Evolutionary conservation across 2,797 vertebrate genomes (phyloP), one percentile per base, ranked within the genome.

Genomic region (Gastrophryne carolinensis): DNA sequence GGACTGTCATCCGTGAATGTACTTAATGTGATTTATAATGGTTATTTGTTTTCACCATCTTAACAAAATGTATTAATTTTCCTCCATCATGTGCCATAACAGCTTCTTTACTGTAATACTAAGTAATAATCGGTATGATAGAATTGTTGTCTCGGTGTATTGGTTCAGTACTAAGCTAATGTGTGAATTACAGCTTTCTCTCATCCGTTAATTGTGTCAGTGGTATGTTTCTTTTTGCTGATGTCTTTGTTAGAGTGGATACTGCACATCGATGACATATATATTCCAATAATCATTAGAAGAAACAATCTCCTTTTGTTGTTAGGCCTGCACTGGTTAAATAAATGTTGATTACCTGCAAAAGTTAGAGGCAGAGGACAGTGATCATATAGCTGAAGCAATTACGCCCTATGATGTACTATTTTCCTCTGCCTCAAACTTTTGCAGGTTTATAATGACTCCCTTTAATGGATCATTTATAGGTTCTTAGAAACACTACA

Each of bases 11-110:
- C 47, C 6, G 35, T 21, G 23, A 39, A 65, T 49, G 4, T 65
- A 37, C 53, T 37, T 26, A 4, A 52, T 71, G 75, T 78, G 68
- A 72, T 78, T 72, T 78, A 78, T 78, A 78, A 78, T 78, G 75
- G 75, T 78, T 72, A 58, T 62, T 63, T 66, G 41, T 72, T 65
- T 50, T 65, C 32, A 49, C 32, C 75, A 78, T 78, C 41, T 65
- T 56, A 78, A 78, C 58, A 13, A 41, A 63, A 44, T 66, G 34
- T 52, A 30, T 39, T 61, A 39, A 32, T 60, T 66, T 35, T 44
- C 57, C 41, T 54, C 24, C 75, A 78, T 72, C 75, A 50, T 66
- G 75, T 78, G 50, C 68, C 75, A 78, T 72, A 50, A 44, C 61
- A 66, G 60, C 61, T 52, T 71, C 27, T 53, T 50, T 71, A 60